These are phyloP conservation scores for Metacarcinus magister DNA, from an alignment of 2,888 invertebrate genomes.

Conservation along the genomic window DNA sequence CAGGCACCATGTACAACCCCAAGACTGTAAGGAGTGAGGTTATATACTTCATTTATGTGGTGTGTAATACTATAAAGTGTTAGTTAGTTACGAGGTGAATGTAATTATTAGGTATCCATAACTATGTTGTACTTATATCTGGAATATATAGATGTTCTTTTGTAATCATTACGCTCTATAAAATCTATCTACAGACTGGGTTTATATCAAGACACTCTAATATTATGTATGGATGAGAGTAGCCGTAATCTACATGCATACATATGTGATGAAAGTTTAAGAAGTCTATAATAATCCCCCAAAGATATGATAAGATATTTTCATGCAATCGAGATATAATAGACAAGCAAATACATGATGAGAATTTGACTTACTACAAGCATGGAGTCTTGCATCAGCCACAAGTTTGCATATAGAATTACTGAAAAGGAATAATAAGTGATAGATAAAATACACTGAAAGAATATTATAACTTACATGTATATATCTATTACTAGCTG, in stretches of 20 bases:
- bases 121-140: no score
- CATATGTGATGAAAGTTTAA: not conserved
- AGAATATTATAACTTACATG: not conserved
- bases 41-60: not conserved
- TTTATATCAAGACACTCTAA: no score
- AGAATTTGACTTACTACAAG: not conserved
- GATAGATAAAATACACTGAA: not conserved
- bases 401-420: not conserved
- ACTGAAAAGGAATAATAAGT: not conserved
- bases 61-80: not conserved
- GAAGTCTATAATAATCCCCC: not conserved
- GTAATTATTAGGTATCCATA: no score
- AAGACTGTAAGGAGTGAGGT: slow-evolving; percentile 86
- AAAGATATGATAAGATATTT: not conserved
- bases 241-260: not conserved
- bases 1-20: slow-evolving; percentile 94
- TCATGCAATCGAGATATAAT: not conserved
- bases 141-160: no score
- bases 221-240: no score
- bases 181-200: no score
- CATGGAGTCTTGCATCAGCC: not conserved
- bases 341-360: not conserved
- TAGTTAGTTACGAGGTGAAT: not conserved
- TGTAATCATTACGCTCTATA: no score
- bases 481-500: not conserved